Evolutionary conservation across 1,140 invertebrate species (phyloP).

Genomic region (Eciton burchellii): DNA sequence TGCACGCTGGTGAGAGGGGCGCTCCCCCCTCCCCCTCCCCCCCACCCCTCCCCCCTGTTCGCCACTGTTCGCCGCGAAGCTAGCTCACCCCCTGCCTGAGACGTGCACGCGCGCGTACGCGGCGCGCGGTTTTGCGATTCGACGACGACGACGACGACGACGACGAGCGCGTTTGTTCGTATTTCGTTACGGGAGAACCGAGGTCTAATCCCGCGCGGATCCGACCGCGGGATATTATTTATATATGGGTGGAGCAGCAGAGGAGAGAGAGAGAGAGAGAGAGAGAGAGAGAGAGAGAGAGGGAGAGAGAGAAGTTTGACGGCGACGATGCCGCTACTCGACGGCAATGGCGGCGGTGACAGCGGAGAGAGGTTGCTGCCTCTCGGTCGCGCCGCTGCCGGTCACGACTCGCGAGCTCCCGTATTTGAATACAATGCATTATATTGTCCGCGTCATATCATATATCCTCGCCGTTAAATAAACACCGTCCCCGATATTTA

Average conservation of each 20-base stretch:
- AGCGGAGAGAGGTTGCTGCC: slow-evolving; percentile 51
- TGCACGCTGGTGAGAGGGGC: slow-evolving; percentile 60
- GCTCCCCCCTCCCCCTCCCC: slow-evolving; percentile 11
- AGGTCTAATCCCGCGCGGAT: slow-evolving; percentile 72
- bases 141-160: slow-evolving; percentile 23
- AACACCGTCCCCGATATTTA: slow-evolving; percentile 86
- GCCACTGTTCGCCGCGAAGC: not conserved
- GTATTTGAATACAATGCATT: slow-evolving; percentile 87
- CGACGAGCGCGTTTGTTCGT: slow-evolving; percentile 5
- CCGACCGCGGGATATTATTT: slow-evolving; percentile 76
- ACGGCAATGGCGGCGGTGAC: slow-evolving; percentile 42
- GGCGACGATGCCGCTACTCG: slow-evolving; percentile 46
- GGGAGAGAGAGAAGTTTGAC: slow-evolving; percentile 43
- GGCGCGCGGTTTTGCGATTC: slow-evolving; percentile 62
- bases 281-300: not conserved
- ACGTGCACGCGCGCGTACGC: slow-evolving; percentile 55
- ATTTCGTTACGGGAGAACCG: no score
- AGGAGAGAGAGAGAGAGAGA: not conserved
- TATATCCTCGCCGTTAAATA: slow-evolving; percentile 85
- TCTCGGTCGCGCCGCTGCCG: slow-evolving; percentile 76
- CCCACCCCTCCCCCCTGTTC: not conserved
- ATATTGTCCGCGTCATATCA: slow-evolving; percentile 86
- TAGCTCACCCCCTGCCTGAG: slow-evolving; percentile 18
- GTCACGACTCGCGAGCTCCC: slow-evolving; percentile 84
- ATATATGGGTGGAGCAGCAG: slow-evolving; percentile 70